Base-by-base conservation (phyloP, 2,888 invertebrate species). In the Acanthosepion lycidas region DNA sequence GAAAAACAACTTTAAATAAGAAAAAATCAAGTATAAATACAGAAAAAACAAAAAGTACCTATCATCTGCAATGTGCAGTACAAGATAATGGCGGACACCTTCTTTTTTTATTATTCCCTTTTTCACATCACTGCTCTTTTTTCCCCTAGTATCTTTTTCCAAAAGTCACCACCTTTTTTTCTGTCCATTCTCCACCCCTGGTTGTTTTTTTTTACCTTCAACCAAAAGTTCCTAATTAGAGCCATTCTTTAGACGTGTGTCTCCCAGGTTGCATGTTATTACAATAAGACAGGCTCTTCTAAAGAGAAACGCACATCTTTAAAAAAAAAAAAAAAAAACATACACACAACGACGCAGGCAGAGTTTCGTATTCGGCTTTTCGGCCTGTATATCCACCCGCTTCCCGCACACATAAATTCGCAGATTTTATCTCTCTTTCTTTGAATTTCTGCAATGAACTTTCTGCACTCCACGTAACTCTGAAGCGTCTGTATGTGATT, bases 221-320 rank as follows among this genome's bases (percentile, higher is more conserved):
- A 78, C n/a, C n/a, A 78, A 78, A 78, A 33, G 78, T 78, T 78
- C 78, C 78, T 78, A 78, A 78, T 78, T 78, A 78, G n/a, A n/a
- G n/a, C 78, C n/a, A 78, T 78, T 78, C 78, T 78, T 33, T 33
- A 78, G 78, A 78, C 15, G 33, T 78, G n/a, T 78, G 78, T 78
- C 78, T 78, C 78, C n/a, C 78, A n/a, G 78, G n/a, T 78, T n/a
- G n/a, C 78, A 78, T 78, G n/a, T 78, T 33, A 78, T 78, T 78
- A 78, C 78, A 78, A 33, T 15, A 78, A 78, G 3, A 15, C n/a
- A 51, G 15, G 15, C 8, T 51, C 51, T 12, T 51, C 51, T 51
- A 51, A 51, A 51, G 8, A 51, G 6, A 8, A 51, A 51, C 51
- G 15, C 8, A 51, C 51, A 51, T 15, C 8, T 15, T 12, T 0